Base-by-base conservation (phyloP, 1,140 invertebrate genomes). In the Hylyphantes graminicola region DNA sequence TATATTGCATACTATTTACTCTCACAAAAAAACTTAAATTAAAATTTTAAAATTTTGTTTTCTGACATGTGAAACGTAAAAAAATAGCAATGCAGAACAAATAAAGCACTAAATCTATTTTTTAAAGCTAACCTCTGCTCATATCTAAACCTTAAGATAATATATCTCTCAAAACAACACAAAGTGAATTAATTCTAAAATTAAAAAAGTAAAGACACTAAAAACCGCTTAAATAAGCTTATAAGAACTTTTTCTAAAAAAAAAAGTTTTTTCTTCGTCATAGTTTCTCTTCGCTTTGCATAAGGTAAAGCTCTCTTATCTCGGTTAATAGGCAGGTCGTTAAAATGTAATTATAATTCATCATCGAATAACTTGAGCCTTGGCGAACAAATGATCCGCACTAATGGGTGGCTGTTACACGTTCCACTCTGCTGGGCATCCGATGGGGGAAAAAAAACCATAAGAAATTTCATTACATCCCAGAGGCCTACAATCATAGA, bases 341-440 rank as follows among this genome's bases (percentile, higher is more conserved):
- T 81, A 81, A 81, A 81, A 81, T 81, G 78, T 81, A 81, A 81
- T 81, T 81, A 81, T 81, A 81, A 81, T 81, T 81, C 78, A 81
- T 81, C 78, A 81, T 53, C 35, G 65, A 10, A 68, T 81, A 81
- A 81, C 54, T 61, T 72, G 78, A 72, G 78, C 55, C n/a, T 21
- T 61, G 10, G 67, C 55, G 54, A 72, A 70, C 78, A 57, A 81
- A 81, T 81, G 78, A 67, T 50, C 67, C 78, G 55, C 19, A 19
- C 67, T 81, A 81, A 81, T 81, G 78, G 78, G 50, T 35, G 50
- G n/a, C 55, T 48, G 73, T 54, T 63, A 54, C 57, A 48, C 73
- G 8, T 50, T 50, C 54, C 73, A 61, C 19, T 77, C 15, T 50
- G 67, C 67, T 61, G 35, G 35, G 17, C 51, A 17, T 48, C 10